Evolutionary conservation across 2,888 invertebrate species (phyloP), one percentile per base, ranked within the genome.

Genomic region (Leptinotarsa haldemani): DNA sequence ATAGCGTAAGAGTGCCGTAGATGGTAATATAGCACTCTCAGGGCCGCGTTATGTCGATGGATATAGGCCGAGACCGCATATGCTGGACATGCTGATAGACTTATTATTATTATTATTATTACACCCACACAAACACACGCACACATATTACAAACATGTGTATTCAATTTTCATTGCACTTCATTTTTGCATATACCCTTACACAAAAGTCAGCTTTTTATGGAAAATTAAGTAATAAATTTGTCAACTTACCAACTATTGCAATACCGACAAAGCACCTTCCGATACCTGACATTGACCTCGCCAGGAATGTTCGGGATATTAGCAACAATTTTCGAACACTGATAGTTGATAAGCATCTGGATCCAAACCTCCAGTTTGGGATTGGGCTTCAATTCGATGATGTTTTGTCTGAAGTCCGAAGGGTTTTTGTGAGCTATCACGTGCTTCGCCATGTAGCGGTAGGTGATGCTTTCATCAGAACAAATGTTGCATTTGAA

Each of bases 401-500:
- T 76, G 18, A 81, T 77, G 50, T 80, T 74, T 9, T 74, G 73
- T 13, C 73, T 73, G n/a, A 63, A 69, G 20, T 70, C 58, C n/a
- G 61, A 65, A 15, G 66, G 30, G 22, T 74, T 61, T 72, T 77
- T 92, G 65, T 89, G 89, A 2, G 87, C 87, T 13, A 80, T 77
- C 75, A 90, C 89, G 81, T 93, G 93, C 2, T 89, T 90, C 30
- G 87, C 84, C 22, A 92, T 86, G 0, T 90, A 88, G 2, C 85
- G 87, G 75, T 88, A 89, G 79, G 90, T 91, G 77, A 91, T 90
- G 1, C 90, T 90, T 76, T 89, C 89, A 81, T 90, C 91, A 0
- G 89, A 87, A 81, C 93, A 93, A 2, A 88, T 83, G 20, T 87
- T 88, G 81, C 93, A 93, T 20, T 88, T 88, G 89, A 90, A 93